These are phyloP conservation scores for Craseonycteris thonglongyai DNA, from an alignment of 2,113 vertebrate species.

Conservation along the genomic window DNA sequence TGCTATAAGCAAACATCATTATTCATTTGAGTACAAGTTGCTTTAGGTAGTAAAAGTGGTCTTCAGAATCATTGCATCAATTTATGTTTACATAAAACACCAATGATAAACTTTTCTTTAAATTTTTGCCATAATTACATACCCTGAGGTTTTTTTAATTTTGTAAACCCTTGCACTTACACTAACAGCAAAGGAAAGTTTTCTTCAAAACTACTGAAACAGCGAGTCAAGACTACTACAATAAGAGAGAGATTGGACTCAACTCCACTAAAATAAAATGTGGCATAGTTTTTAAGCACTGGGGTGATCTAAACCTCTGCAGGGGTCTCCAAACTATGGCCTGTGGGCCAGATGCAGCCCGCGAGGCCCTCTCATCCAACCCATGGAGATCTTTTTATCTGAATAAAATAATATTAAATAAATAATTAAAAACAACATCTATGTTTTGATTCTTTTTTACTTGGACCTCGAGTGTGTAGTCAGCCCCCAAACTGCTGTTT, in stretches of 20 bases:
- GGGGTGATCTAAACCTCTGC: rapidly evolving
- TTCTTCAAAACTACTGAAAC: neutral
- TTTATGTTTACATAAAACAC: neutral
- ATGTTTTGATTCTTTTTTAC: too few relatives aligned
- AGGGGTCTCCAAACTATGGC: too few relatives aligned
- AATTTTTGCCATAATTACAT: neutral
- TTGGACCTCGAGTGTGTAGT: too few relatives aligned
- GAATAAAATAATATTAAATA: too few relatives aligned
- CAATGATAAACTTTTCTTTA: neutral
- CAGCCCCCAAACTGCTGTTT: too few relatives aligned
- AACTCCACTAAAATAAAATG: neutral
- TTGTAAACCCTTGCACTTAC: neutral
- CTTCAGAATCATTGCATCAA: neutral
- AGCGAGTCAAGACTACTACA: neutral
- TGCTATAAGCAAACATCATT: neutral
- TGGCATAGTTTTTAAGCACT: neutral
- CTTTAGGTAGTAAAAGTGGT: neutral
- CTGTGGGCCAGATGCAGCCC: too few relatives aligned
- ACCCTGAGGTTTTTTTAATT: neutral
- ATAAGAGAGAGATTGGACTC: neutral
- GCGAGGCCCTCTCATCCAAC: too few relatives aligned
- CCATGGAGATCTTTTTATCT: too few relatives aligned
- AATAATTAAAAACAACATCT: too few relatives aligned
- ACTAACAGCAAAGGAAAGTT: neutral
- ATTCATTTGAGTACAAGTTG: neutral